These are phyloP conservation scores for Drepanosiphum platanoidis DNA, from an alignment of 2,888 invertebrate species.

Conservation along the genomic window DNA sequence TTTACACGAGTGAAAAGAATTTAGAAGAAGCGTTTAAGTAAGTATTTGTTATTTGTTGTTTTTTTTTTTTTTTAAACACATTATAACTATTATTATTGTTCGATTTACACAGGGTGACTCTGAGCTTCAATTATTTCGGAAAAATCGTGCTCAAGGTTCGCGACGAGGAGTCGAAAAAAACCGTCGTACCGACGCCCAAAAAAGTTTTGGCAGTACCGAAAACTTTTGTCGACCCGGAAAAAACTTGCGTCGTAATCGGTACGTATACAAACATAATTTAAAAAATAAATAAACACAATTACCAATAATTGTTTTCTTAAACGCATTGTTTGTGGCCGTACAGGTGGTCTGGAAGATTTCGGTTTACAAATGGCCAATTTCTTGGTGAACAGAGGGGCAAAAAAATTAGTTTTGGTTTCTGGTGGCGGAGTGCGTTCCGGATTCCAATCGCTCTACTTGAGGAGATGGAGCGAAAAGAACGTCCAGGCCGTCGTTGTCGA, in stretches of 20 bases:
- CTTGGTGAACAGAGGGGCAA: slow-evolving; percentile 71
- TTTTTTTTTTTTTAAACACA: neutral
- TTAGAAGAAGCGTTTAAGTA: slow-evolving; percentile 60
- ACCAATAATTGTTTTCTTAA: neutral
- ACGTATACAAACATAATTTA: too few species aligned
- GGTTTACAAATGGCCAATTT: slow-evolving; percentile 72
- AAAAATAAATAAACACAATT: too few species aligned
- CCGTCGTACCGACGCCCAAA: slow-evolving; percentile 46
- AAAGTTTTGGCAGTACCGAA: slow-evolving; percentile 68
- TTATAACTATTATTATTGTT: too few species aligned
- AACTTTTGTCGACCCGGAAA: slow-evolving; percentile 69
- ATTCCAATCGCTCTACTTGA: slow-evolving; percentile 71
- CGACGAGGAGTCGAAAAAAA: slow-evolving; percentile 68
- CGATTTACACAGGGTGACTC: neutral
- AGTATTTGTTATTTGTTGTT: neutral
- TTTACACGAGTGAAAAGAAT: slow-evolving; percentile 38
- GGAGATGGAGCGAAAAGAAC: slow-evolving; percentile 77
- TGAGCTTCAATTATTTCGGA: slow-evolving; percentile 77
- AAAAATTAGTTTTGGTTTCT: slow-evolving; percentile 70
- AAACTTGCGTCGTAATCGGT: slow-evolving; percentile 72
- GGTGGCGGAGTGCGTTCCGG: slow-evolving; percentile 71
- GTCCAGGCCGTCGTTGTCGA: slow-evolving; percentile 76
- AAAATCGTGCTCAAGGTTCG: slow-evolving; percentile 74
- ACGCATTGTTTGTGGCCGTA: slow-evolving; percentile 45
- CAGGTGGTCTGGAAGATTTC: slow-evolving; percentile 72